These are phyloP conservation scores for Pyrrhopygopsis socrates DNA, from an alignment of 2,888 invertebrate species.

Conservation along the genomic window DNA sequence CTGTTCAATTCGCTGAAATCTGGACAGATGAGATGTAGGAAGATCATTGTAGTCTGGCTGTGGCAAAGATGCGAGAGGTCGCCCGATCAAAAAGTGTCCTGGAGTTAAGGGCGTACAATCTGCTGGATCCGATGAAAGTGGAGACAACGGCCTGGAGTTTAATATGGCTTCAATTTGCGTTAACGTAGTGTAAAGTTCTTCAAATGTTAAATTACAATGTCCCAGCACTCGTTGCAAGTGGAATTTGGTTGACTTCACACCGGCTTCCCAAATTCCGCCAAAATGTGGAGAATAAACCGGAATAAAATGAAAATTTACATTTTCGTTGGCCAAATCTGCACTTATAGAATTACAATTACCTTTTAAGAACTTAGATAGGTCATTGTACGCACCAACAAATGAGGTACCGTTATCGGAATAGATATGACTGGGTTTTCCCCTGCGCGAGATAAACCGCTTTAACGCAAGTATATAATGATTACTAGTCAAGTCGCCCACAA, in stretches of 20 bases:
- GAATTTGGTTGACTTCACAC: constrained; percentile 36
- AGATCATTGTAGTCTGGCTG: neutral
- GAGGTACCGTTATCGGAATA: constrained; percentile 60
- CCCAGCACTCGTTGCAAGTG: constrained; percentile 35
- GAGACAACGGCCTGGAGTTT: neutral
- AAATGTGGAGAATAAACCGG: constrained; percentile 32
- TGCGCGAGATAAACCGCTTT: constrained; percentile 34
- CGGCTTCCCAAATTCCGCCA: constrained; percentile 34
- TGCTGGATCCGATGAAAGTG: constrained; percentile 23
- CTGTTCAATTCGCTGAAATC: constrained; percentile 17
- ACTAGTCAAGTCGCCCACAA: constrained; percentile 16
- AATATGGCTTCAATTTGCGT: constrained; percentile 19
- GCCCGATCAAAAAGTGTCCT: constrained; percentile 30
- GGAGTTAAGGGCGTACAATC: constrained; percentile 20
- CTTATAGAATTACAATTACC: constrained; percentile 38
- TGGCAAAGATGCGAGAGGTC: constrained; percentile 9
- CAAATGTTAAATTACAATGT: constrained; percentile 30
- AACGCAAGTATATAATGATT: neutral
- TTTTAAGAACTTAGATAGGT: constrained; percentile 63
- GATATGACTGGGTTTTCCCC: constrained; percentile 45
- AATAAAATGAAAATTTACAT: constrained; percentile 16
- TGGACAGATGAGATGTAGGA: neutral
- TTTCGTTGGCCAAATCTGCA: constrained; percentile 36
- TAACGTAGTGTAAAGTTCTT: constrained; percentile 13
- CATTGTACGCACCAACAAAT: constrained; percentile 80